These are phyloP conservation scores for Hassar affinis DNA, from an alignment of 2,113 vertebrate genomes.

Conservation along the genomic window DNA sequence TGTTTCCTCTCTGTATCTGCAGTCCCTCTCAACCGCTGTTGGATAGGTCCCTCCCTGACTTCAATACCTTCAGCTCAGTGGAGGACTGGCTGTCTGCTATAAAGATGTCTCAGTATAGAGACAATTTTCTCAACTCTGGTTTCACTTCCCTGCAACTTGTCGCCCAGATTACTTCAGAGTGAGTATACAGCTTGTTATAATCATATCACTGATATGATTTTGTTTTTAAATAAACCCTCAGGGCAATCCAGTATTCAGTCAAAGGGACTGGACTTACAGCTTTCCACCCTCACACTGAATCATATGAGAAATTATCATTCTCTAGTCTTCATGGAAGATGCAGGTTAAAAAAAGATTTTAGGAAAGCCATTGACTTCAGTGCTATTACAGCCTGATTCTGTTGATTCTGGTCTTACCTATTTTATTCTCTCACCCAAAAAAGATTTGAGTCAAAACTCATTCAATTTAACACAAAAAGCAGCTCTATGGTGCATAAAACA, in stretches of 20 bases:
- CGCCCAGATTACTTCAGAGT: conserved; percentile 97
- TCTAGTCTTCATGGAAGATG: neutral
- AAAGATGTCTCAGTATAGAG: conserved; percentile 98
- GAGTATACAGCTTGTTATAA: conserved; percentile 67
- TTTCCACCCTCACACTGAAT: neutral
- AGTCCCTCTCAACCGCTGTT: conserved; percentile 98
- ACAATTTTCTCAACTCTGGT: conserved; percentile 95
- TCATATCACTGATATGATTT: conserved; percentile 4
- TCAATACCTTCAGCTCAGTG: conserved; percentile 97
- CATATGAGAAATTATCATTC: neutral
- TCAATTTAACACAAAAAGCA: neutral
- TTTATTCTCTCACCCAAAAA: neutral
- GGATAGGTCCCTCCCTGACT: conserved; percentile 95
- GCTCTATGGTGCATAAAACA: neutral
- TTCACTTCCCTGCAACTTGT: conserved; percentile 96
- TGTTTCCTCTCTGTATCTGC: conserved; percentile 34
- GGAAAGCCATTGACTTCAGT: neutral
- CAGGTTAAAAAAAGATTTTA: neutral
- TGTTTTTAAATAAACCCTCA: neutral
- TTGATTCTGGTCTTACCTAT: neutral
- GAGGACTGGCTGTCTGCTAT: conserved; percentile 97
- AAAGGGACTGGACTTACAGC: neutral
- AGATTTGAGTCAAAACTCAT: neutral
- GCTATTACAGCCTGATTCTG: neutral
- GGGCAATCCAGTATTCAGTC: neutral